These are phyloP conservation scores for Toxonevra muliebris DNA, from an alignment of 2,888 invertebrate genomes.

Conservation along the genomic window DNA sequence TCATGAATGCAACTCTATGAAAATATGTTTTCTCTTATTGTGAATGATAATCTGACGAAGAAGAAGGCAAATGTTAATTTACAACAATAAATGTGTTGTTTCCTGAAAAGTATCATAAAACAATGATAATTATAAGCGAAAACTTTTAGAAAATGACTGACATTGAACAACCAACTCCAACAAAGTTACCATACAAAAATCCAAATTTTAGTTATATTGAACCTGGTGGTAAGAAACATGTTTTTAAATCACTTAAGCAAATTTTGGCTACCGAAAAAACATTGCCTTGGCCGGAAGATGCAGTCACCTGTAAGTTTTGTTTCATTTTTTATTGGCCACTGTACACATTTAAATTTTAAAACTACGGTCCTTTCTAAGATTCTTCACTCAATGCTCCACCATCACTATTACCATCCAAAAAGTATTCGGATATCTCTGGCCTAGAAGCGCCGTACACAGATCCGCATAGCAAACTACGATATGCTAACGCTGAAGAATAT, in stretches of 20 bases:
- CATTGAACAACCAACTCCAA: neutral
- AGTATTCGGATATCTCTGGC: constrained; percentile 93
- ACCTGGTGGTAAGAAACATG: constrained; percentile 73
- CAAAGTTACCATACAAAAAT: constrained; percentile 50
- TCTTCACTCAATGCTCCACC: constrained; percentile 91
- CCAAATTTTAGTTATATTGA: constrained; percentile 48
- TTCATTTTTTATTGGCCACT: neutral
- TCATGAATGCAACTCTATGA: too few species aligned
- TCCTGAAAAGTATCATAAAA: too few species aligned
- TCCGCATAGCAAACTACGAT: constrained; percentile 88
- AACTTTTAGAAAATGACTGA: too few species aligned
- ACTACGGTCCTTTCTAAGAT: constrained; percentile 68
- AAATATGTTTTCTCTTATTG: too few species aligned
- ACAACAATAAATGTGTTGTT: too few species aligned
- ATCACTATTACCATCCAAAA: constrained; percentile 89
- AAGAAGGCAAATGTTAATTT: too few species aligned
- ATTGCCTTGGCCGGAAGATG: constrained; percentile 80
- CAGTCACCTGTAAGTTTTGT: constrained; percentile 70
- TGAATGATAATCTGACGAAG: too few species aligned
- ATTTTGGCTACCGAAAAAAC: constrained; percentile 82
- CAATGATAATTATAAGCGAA: too few species aligned
- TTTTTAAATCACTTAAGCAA: constrained; percentile 90
- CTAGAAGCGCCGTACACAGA: constrained; percentile 88
- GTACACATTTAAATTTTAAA: neutral
- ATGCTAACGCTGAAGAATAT: constrained; percentile 88